Conservation (phyloP, 1,140 invertebrate genomes). For the Acromyrmex echinatior region DNA sequence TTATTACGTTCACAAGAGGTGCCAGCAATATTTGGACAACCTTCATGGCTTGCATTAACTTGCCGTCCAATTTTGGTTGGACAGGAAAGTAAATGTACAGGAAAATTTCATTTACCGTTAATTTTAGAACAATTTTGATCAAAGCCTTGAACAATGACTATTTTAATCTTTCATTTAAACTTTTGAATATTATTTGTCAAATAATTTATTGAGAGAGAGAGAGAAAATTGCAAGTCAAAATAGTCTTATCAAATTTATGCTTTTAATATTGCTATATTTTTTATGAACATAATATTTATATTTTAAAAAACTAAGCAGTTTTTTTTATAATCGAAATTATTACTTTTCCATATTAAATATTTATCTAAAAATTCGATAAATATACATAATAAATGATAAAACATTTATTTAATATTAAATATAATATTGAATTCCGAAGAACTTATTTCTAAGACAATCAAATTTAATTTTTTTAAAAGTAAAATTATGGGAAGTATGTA, state of each 20-base stretch:
- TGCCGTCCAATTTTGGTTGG: neutral
- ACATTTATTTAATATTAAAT: neutral
- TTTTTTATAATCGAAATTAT: neutral
- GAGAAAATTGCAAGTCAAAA: neutral
- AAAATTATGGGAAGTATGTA: neutral
- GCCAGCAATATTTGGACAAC: constrained; percentile 26
- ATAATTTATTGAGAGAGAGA: neutral
- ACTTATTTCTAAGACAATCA: neutral
- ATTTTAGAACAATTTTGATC: neutral
- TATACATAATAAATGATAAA: neutral
- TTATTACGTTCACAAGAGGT: constrained; percentile 13
- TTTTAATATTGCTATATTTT: constrained; percentile 2
- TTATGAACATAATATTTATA: neutral
- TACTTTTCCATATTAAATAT: neutral
- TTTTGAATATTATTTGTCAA: neutral
- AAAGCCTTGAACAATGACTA: neutral
- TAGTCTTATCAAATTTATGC: neutral
- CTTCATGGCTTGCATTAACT: neutral
- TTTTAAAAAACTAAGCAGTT: neutral
- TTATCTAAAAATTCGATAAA: neutral
- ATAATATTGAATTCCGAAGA: neutral
- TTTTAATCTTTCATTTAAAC: neutral
- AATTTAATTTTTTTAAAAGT: neutral
- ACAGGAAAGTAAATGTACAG: neutral
- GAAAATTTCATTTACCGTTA: neutral